These are phyloP conservation scores for Menura novaehollandiae DNA, from an alignment of 2,113 vertebrate species.

Conservation along the genomic window DNA sequence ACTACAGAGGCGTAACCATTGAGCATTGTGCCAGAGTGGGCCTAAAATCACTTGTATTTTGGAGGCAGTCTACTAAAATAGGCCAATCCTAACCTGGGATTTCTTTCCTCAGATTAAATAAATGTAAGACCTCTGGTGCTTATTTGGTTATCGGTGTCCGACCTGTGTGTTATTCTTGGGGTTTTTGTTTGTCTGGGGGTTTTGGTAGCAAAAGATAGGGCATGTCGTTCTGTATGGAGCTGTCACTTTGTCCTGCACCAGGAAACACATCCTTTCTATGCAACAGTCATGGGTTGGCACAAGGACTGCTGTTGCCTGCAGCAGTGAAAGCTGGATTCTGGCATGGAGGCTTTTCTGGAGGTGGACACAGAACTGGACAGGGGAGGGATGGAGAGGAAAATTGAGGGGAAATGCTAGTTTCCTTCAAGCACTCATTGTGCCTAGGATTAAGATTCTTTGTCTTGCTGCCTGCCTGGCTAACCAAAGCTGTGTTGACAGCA, in stretches of 20 bases:
- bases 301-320: background rate
- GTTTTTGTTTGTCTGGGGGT: background rate
- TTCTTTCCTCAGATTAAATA: background rate
- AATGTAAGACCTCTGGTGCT: background rate
- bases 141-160: fast-evolving
- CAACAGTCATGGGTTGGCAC: fast-evolving
- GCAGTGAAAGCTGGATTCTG: background rate
- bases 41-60: background rate
- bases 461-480: background rate
- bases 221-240: background rate
- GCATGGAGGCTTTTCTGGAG: background rate
- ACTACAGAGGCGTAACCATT: background rate
- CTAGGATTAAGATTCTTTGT: background rate
- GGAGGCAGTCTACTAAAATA: background rate
- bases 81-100: background rate
- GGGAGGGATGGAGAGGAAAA: background rate
- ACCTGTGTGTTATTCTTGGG: background rate
- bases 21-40: background rate
- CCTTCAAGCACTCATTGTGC: background rate
- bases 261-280: constrained; percentile 1
- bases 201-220: background rate
- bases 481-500: constrained; percentile 12
- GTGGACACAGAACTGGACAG: background rate
- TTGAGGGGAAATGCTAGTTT: background rate
- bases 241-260: background rate